Percentiles rank a stretch among this genome's conserved stretches.
phyloP scores from a whole-genome alignment of 1,140 invertebrate species.

The Radopholus similis region DNA sequence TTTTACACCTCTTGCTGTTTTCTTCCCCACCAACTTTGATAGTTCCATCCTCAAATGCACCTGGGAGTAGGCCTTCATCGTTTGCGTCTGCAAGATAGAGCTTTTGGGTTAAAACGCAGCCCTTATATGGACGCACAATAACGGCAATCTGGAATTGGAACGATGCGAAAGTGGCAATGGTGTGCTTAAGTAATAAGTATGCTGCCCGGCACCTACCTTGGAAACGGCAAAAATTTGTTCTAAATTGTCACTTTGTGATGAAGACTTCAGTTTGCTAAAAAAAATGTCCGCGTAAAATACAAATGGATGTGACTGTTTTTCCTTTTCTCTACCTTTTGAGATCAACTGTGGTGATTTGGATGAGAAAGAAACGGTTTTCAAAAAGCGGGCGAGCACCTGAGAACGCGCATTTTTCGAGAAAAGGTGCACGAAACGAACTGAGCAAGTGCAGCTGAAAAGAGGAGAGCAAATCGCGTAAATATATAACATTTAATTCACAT shows the following conservation, averaged over 20 bases:
- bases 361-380: conserved; percentile 2
- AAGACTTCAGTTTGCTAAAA: no score
- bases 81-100: not conserved
- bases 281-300: no score
- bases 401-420: not conserved
- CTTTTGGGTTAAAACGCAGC: not conserved
- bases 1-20: not conserved
- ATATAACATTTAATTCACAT: not conserved
- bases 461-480: not conserved
- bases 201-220: no score
- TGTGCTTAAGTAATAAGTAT: no score
- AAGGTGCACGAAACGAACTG: not conserved
- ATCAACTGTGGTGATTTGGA: conserved; percentile 1
- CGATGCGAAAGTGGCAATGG: no score
- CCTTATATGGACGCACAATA: not conserved
- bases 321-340: not conserved
- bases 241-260: not conserved
- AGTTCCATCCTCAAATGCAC: not conserved
- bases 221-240: not conserved
- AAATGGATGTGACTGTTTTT: not conserved
- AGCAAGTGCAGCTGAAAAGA: not conserved
- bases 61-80: not conserved
- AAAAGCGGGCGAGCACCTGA: conserved; percentile 1
- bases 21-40: not conserved
- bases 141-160: conserved; percentile 1